These are phyloP conservation scores for Amphiprion percula DNA, from an alignment of 2,113 vertebrate species.

Conservation along the genomic window DNA sequence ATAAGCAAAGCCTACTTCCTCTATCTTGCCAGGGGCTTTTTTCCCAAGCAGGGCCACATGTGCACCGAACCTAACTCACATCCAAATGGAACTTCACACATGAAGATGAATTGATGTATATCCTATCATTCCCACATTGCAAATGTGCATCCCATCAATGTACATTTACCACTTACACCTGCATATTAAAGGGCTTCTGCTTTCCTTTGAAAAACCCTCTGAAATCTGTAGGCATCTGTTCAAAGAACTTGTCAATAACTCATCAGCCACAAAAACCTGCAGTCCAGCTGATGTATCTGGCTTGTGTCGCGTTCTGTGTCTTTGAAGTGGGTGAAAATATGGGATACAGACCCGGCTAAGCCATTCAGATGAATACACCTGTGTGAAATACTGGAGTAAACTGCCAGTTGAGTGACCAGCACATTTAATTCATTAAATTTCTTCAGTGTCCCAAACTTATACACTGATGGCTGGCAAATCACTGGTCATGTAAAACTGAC, in stretches of 20 bases:
- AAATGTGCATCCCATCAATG: background rate
- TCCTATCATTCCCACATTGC: background rate
- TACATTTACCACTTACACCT: background rate
- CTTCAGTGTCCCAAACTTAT: background rate
- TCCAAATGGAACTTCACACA: background rate
- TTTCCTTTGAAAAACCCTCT: background rate
- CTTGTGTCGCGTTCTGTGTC: background rate
- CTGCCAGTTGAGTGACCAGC: background rate
- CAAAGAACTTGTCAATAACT: slow-evolving; percentile 17
- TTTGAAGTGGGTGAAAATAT: slow-evolving; percentile 8
- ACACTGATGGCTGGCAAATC: no score
- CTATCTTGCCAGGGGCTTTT: background rate
- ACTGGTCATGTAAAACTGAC: background rate
- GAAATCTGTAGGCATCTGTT: slow-evolving; percentile 8
- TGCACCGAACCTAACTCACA: background rate
- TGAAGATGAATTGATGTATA: background rate
- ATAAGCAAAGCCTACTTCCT: slow-evolving; percentile 56
- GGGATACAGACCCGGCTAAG: background rate
- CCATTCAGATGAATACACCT: background rate
- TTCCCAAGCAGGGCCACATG: background rate
- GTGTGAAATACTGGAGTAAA: background rate
- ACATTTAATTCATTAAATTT: background rate
- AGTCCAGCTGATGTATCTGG: background rate
- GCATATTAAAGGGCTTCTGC: background rate
- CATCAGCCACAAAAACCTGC: slow-evolving; percentile 17